Evolutionary conservation across 2,113 vertebrate genomes (phyloP), one percentile per base, ranked within the genome.

Genomic region (Oncorhynchus nerka): DNA sequence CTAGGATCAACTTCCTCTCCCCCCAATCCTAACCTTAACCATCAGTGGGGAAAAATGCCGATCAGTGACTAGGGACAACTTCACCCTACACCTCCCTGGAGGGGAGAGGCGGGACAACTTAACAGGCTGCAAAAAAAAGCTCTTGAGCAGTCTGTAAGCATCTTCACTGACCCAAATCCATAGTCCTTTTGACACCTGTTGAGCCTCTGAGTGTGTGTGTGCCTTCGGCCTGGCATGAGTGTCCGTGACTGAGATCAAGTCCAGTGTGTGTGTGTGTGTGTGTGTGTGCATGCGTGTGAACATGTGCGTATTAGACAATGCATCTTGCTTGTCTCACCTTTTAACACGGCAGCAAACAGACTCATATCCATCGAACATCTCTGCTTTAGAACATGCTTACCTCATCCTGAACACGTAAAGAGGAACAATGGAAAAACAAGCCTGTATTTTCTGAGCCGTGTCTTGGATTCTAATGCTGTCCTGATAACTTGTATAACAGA

Each of bases 381-480:
- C 39, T 45, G 39, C 66, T 69, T 48, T 26, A 74, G 67, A 72
- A 24, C 11, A 68, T 45, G 20, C 65, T 76, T 75, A 61, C 28
- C 24, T 78, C 66, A 78, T 68, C 39, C 73, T 48, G n/a, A 34
- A 64, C 73, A 49, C 48, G 57, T 65, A 57, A 74, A 70, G 4
- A 45, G 39, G 39, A 51, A 65, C 64, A 45, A 45, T 45, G 39
- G 39, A 3, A 45, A 45, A 45, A 11, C 9, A 45, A 45, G 39
- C 39, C 39, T 12, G 39, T 45, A 45, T 45, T 45, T 45, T 45
- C 11, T 45, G 3, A 45, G 39, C 39, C 3, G 9, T 45, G 39
- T 45, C 39, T 45, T 45, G 39, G 39, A 45, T 45, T 45, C 39
- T 11, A 45, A 45, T 11, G 39, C 39, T 45, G 39, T 45, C 39